Base-by-base conservation (phyloP, 2,113 vertebrate species). In the Progne subis region DNA sequence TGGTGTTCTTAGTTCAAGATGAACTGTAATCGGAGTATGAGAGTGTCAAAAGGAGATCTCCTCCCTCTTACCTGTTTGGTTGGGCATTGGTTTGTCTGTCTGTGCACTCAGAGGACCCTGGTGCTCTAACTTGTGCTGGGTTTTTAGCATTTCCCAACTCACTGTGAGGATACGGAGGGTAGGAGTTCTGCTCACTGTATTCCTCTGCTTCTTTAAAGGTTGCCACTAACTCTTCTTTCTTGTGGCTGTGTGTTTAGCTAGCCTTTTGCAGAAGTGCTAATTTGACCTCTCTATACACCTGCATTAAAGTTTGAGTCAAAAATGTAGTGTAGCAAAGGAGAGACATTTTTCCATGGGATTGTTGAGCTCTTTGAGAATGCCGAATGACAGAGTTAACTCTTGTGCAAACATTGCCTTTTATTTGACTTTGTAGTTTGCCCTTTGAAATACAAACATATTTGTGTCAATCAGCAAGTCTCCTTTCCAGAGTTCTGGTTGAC, bases 381-480 rank as follows among this genome's bases (percentile, higher is more conserved):
- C 29, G 61, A 96, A 88, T 82, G 59, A 87, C 64, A 53, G 70
- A 91, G 80, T 90, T 94, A 79, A 96, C 87, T 88, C 92, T 91
- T 95, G 77, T 69, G 87, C 91, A 96, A 96, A 96, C 57, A 75
- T 11, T 80, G 43, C 41, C 82, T 87, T 78, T 44, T 95, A 44
- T 88, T 95, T 95, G 94, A 88, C 82, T 97, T 94, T 94, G 93
- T 92, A 68, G 84, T 95, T 94, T 95, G 44, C 95, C 77, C 86
- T 96, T 91, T 96, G 90, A 96, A 96, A 97, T 93, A 83, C 88
- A 95, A 92, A 95, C 68, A 82, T 81, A 94, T 91, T 88, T 94
- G 67, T 95, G 92, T 94, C 95, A 95, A 39, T 92, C 90, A 88
- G 81, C 82, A 86, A 71, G 76, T 91, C 83, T 97, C 92, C 91